phyloP scores from a whole-genome alignment of 2,113 vertebrate genomes.

The Cettia cetti region DNA sequence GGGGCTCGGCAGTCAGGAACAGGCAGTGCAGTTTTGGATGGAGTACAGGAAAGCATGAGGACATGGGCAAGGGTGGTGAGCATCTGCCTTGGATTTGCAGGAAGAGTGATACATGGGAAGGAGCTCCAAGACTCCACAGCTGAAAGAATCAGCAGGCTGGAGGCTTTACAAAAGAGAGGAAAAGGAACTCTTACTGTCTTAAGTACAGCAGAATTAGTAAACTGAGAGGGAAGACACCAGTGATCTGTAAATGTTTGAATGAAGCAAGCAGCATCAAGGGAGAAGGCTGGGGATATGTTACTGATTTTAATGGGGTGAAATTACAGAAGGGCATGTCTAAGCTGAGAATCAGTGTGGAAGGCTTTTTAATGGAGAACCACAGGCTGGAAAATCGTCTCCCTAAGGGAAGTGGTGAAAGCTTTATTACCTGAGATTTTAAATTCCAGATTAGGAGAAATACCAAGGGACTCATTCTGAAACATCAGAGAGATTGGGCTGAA shows the following conservation, averaged over 20 bases:
- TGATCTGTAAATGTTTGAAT: neutral
- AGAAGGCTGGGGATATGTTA: neutral
- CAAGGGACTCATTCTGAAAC: neutral
- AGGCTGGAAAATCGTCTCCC: neutral
- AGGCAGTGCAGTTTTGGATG: neutral
- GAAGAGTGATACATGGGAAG: neutral
- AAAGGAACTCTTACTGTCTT: neutral
- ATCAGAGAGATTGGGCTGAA: neutral
- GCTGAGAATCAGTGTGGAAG: neutral
- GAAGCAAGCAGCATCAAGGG: neutral
- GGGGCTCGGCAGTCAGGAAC: neutral
- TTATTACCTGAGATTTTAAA: conserved; percentile 7
- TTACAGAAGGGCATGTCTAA: neutral
- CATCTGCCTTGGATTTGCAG: neutral
- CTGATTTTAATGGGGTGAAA: neutral
- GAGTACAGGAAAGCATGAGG: neutral
- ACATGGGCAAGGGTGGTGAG: neutral
- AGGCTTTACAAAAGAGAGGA: neutral
- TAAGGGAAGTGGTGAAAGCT: conserved; percentile 20
- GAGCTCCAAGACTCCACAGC: neutral
- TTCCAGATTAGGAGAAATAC: neutral
- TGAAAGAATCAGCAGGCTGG: neutral
- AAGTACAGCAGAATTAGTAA: neutral
- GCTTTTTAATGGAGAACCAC: neutral
- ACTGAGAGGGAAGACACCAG: neutral